Base-by-base conservation (phyloP, 2,797 vertebrate genomes). In the Luscinia luscinia region DNA sequence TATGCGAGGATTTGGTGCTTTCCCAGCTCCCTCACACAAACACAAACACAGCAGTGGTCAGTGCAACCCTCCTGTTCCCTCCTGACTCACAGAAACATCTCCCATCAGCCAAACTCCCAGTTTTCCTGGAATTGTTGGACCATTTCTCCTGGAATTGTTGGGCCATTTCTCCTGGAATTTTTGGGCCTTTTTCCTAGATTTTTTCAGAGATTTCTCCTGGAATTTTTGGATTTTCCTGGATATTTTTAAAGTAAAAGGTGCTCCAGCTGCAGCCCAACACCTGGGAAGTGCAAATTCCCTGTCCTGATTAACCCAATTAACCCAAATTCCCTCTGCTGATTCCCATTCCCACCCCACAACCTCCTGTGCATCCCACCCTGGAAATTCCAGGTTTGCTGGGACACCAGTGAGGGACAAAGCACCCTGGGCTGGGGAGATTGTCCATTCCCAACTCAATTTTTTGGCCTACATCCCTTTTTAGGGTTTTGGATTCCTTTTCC, bases 351-450 rank as follows among this genome's bases (percentile, higher is more conserved):
- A 15, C 30, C 52, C 38, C 2, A 15, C 62, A 57, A 2, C 24
- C 34, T 51, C 24, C 23, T 6, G 9, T 11, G 24, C 64, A 23
- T 32, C n/a, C 40, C 38, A 15, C 3, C 1, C 21, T 17, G 61
- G 34, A 24, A 70, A 46, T 4, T 3, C 63, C 32, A n/a, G 40
- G 13, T 49, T 38, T 69, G 9, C 23, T 16, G 57, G 48, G 49
- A 40, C 70, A 58, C 23, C 87, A 5, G 14, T 3, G 32, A 40
- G 55, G 24, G 17, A 12, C n/a, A 30, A 40, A 87, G 59, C 26
- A 61, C 27, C 58, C 16, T 0, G 0, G 66, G 12, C 38, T 66
- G 79, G 24, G 6, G 21, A 63, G 4, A 51, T 5, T 9, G 5
- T 17, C 51, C 30, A 12, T 54, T 86, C 75, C 22, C 32, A 58